A percentile compares a stretch with the other conserved stretches of the same genome.
These are phyloP conservation scores for Battus philenor DNA, from an alignment of 1,140 invertebrate species.

Conservation along the genomic window DNA sequence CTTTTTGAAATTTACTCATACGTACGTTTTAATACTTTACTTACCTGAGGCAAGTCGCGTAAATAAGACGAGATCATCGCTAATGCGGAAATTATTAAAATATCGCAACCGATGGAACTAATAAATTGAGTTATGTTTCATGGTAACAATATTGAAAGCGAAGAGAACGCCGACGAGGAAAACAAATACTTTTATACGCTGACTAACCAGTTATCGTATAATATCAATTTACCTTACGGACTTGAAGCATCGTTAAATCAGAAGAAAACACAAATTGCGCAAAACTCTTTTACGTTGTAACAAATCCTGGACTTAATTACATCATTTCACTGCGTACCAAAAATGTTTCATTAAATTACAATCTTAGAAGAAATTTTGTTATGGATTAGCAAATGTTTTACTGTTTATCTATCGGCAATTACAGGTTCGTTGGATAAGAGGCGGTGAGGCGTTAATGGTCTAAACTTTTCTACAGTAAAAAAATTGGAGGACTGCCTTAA, in stretches of 20 bases:
- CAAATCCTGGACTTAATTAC: too few relatives aligned
- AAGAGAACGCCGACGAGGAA: constrained; percentile 8
- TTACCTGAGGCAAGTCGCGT: background rate
- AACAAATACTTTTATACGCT: constrained; percentile 16
- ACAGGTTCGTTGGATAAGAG: too few relatives aligned
- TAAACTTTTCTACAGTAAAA: too few relatives aligned
- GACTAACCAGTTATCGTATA: constrained; percentile 13
- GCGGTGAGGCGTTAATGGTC: too few relatives aligned
- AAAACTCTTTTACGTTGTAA: too few relatives aligned
- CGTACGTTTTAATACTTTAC: background rate
- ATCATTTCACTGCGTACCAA: too few relatives aligned
- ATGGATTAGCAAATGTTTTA: too few relatives aligned
- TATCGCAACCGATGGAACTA: constrained; percentile 14
- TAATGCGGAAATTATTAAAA: constrained; percentile 13
- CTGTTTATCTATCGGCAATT: too few relatives aligned
- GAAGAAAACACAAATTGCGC: background rate
- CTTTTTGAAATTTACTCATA: too few relatives aligned
- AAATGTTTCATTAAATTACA: too few relatives aligned
- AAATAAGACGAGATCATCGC: background rate
- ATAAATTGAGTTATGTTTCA: constrained; percentile 10
- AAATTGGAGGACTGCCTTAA: too few relatives aligned
- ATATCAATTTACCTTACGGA: constrained; percentile 12
- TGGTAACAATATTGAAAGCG: constrained; percentile 9
- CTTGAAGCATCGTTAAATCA: constrained; percentile 8
- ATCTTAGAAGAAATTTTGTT: too few relatives aligned